Evolutionary conservation across 2,113 vertebrate genomes (phyloP).

Genomic region (Megatriorchis doriae): DNA sequence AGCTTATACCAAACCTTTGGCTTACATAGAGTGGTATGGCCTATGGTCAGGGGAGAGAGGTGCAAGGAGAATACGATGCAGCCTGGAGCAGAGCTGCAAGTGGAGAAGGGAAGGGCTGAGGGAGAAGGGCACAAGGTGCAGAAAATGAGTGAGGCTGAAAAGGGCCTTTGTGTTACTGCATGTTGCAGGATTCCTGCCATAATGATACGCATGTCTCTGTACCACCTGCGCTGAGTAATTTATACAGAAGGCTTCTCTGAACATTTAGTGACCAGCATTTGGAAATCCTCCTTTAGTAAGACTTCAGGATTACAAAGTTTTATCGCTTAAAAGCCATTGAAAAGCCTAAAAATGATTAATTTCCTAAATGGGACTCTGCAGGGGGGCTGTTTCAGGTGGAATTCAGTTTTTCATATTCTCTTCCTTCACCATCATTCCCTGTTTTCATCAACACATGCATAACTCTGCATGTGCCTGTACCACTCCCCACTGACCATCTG

Average conservation of each 20-base stretch:
- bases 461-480: too few relatives aligned
- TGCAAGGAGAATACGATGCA: neutral
- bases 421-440: neutral
- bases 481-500: rapidly evolving
- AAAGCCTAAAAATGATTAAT: neutral
- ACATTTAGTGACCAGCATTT: neutral
- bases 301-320: neutral
- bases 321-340: neutral
- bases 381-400: neutral
- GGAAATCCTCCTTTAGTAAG: neutral
- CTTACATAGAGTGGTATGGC: rapidly evolving
- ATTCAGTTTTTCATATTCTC: neutral
- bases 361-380: neutral
- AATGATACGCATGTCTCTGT: rapidly evolving
- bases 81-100: neutral
- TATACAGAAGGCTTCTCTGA: neutral
- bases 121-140: neutral
- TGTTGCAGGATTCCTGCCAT: neutral
- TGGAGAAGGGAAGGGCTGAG: neutral
- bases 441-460: neutral
- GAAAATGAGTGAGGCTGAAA: neutral
- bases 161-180: neutral
- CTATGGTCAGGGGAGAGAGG: neutral
- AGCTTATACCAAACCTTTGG: neutral
- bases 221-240: too few relatives aligned